Percentiles rank a stretch among this genome's conserved stretches.
phyloP scores from a whole-genome alignment of 2,113 vertebrate species.

The Taxidea taxus region DNA sequence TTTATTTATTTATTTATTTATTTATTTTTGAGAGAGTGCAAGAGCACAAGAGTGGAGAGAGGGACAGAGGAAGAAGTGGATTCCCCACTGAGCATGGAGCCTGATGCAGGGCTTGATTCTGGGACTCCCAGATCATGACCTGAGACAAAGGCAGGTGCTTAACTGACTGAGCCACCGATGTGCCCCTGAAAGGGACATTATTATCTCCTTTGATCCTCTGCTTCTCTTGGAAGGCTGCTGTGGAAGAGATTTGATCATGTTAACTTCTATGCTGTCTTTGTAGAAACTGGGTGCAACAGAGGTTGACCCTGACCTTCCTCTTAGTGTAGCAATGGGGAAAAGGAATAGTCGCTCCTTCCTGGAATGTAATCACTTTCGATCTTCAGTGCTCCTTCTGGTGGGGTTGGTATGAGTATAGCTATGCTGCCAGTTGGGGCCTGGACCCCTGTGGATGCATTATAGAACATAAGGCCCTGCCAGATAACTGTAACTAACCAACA shows the following conservation, averaged over 20 bases:
- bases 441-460: neutral
- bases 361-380: neutral
- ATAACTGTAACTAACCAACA: neutral
- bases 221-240: neutral
- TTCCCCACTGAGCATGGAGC: too few species aligned
- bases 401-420: neutral
- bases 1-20: too few species aligned
- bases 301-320: slow-evolving; percentile 7
- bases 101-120: too few species aligned
- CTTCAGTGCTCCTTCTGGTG: neutral
- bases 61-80: too few species aligned
- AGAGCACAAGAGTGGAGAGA: too few species aligned
- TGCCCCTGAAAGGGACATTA: neutral
- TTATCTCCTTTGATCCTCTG: neutral
- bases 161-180: neutral
- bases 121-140: too few species aligned
- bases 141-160: neutral
- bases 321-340: neutral
- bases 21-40: too few species aligned
- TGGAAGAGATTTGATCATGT: neutral
- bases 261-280: slow-evolving; percentile 16
- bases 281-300: neutral
- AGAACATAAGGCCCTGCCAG: neutral
- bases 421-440: neutral
- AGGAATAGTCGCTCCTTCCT: neutral